Evolutionary conservation across 2,113 vertebrate species (phyloP).

Genomic region (Opisthocomus hoazin): DNA sequence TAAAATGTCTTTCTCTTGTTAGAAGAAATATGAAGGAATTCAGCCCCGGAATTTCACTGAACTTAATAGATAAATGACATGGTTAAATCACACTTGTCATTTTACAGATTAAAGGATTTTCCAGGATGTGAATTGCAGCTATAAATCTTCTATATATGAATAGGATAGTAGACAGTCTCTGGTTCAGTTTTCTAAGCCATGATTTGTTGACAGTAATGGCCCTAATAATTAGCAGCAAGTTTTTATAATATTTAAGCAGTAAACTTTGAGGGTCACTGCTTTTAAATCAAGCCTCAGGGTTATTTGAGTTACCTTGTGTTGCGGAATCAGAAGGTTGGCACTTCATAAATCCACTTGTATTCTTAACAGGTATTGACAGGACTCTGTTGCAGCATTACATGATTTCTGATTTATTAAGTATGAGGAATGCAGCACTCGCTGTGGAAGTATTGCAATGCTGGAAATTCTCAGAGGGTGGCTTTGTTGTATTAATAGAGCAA

Average conservation of each 20-base stretch:
- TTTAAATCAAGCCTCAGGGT: constrained; percentile 40
- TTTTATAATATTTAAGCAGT: constrained; percentile 31
- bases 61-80: constrained; percentile 7
- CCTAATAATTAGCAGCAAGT: constrained; percentile 41
- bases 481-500: constrained; percentile 23
- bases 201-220: constrained; percentile 25
- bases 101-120: constrained; percentile 46
- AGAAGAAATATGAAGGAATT: constrained; percentile 15
- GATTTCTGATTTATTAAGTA: constrained; percentile 41
- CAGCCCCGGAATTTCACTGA: neutral
- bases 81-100: constrained; percentile 21
- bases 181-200: neutral
- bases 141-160: constrained; percentile 22
- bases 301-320: neutral
- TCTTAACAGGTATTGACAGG: constrained; percentile 31
- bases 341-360: constrained; percentile 29
- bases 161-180: neutral
- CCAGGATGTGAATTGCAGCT: constrained; percentile 8
- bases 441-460: neutral
- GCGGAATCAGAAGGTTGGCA: neutral
- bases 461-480: constrained; percentile 26
- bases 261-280: constrained; percentile 24
- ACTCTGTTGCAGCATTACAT: constrained; percentile 3
- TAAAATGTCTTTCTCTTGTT: neutral
- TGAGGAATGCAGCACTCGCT: neutral